These are phyloP conservation scores for Psephotus haematonotus DNA, from an alignment of 2,113 vertebrate species.

Conservation along the genomic window DNA sequence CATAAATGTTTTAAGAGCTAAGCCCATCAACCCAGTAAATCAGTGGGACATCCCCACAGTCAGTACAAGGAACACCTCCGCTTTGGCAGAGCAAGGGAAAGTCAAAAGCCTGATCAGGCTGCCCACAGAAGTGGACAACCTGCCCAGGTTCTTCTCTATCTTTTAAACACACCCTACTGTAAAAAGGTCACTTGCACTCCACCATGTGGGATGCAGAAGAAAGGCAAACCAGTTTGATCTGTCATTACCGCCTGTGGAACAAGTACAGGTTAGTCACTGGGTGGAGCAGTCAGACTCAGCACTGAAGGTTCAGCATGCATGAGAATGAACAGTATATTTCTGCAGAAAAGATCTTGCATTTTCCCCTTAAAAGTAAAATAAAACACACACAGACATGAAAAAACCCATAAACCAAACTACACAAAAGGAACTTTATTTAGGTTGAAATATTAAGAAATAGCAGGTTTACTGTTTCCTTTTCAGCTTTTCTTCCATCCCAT, in stretches of 20 bases:
- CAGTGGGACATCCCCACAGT: neutral
- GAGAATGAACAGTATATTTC: neutral
- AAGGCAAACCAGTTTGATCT: neutral
- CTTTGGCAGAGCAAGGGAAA: neutral
- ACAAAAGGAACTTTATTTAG: neutral
- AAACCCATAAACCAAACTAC: neutral
- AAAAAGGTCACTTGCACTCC: neutral
- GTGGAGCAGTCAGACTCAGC: neutral
- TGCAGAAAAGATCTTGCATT: neutral
- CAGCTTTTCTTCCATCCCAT: neutral
- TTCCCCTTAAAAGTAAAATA: neutral
- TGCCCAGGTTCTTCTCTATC: neutral
- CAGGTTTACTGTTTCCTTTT: slow-evolving; percentile 7
- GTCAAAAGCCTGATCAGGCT: neutral
- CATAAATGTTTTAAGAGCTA: neutral
- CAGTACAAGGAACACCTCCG: neutral
- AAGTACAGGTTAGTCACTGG: neutral
- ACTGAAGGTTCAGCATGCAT: neutral
- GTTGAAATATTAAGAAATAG: slow-evolving; percentile 9
- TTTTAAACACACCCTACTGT: neutral
- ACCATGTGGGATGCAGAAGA: neutral
- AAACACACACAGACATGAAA: neutral
- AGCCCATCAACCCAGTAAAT: neutral
- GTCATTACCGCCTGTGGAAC: neutral
- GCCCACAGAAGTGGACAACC: neutral